Evolutionary conservation across 1,140 invertebrate species (phyloP).

Genomic region (Diplogasteroides magnus): DNA sequence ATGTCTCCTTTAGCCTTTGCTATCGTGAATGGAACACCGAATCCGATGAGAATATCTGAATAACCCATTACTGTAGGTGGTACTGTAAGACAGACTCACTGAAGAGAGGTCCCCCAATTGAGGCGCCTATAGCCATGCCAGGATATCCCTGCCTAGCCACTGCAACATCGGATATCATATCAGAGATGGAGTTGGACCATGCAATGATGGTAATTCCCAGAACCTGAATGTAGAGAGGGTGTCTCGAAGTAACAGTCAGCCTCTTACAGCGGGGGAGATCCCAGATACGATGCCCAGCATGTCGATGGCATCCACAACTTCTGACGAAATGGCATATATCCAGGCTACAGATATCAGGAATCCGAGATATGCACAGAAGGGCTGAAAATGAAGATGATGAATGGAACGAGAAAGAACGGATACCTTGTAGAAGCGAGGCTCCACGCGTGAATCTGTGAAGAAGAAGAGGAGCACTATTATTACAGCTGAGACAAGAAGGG

Average conservation of each 20-base stretch:
- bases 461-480: constrained; percentile 28
- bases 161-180: constrained; percentile 66
- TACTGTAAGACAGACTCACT: constrained; percentile 46
- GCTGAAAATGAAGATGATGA: constrained; percentile 28
- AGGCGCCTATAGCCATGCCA: constrained; percentile 68
- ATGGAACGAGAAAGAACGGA: too few relatives aligned
- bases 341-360: constrained; percentile 66
- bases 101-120: constrained; percentile 69
- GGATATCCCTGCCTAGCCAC: constrained; percentile 67
- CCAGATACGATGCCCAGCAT: constrained; percentile 52
- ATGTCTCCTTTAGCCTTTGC: constrained; percentile 55
- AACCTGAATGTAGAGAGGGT: constrained; percentile 54
- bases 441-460: constrained; percentile 34
- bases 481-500: constrained; percentile 36
- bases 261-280: constrained; percentile 55
- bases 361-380: constrained; percentile 61
- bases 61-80: background rate
- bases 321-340: constrained; percentile 67
- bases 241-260: background rate
- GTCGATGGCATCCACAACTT: constrained; percentile 65
- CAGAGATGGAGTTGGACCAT: constrained; percentile 70
- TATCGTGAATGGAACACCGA: constrained; percentile 63
- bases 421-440: constrained; percentile 46
- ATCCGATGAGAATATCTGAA: constrained; percentile 61
- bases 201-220: constrained; percentile 69